phyloP scores from a whole-genome alignment of 1,140 invertebrate species.

The Lineus longissimus region DNA sequence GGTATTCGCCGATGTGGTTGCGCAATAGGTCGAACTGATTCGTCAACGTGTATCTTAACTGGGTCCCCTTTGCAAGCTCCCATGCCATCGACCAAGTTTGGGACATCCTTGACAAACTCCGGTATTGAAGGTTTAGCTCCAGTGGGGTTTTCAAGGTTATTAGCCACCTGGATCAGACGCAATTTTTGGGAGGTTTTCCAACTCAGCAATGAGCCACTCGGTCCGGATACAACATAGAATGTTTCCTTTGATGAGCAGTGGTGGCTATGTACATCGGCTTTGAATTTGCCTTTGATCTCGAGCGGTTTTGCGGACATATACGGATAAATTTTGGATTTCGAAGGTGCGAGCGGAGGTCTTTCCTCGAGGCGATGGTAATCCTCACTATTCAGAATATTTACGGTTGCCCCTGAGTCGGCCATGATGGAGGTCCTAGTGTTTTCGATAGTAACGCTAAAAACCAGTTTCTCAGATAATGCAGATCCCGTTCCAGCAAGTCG shows the following conservation, averaged over 20 bases:
- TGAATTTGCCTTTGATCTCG: constrained; percentile 13
- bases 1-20: constrained; percentile 20
- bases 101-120: constrained; percentile 2
- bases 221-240: neutral
- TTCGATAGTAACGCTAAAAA: neutral
- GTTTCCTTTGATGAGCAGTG: constrained; percentile 3
- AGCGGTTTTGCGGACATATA: constrained; percentile 16
- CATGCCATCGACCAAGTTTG: constrained; percentile 18
- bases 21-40: constrained; percentile 11
- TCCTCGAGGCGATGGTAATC: constrained; percentile 8
- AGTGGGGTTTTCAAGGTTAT: constrained; percentile 6
- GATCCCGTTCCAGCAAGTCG: neutral
- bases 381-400: constrained; percentile 8
- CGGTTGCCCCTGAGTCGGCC: too few species aligned
- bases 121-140: neutral
- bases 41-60: constrained; percentile 25
- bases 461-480: neutral
- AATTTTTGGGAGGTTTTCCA: constrained; percentile 9
- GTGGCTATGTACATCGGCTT: neutral
- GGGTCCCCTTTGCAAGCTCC: too few species aligned
- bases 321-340: constrained; percentile 11
- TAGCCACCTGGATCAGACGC: neutral
- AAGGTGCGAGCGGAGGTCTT: neutral
- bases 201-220: constrained; percentile 2
- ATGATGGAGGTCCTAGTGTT: neutral